Evolutionary conservation across 2,113 vertebrate species (phyloP).

Genomic region (Lampris megalopsis): DNA sequence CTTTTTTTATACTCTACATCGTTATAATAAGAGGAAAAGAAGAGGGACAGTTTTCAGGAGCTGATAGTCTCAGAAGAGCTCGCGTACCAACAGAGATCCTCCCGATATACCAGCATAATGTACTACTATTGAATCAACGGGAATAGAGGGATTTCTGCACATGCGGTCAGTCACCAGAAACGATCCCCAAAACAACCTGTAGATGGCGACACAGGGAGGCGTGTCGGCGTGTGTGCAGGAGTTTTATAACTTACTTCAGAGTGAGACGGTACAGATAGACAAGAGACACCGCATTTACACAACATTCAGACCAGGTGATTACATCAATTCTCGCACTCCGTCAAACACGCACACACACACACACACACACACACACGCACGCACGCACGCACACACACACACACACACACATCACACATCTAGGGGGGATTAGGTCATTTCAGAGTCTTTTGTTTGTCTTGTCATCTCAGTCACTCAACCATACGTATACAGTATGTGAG

Average conservation of each 20-base stretch:
- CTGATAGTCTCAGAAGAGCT: background rate
- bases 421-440: background rate
- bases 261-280: background rate
- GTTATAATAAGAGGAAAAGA: too few species aligned
- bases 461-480: slow-evolving; percentile 2
- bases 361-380: background rate
- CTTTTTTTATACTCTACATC: too few species aligned
- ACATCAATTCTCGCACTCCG: slow-evolving; percentile 11
- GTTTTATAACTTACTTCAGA: too few species aligned
- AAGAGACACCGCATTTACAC: background rate
- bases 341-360: background rate
- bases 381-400: background rate
- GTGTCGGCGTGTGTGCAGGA: too few species aligned
- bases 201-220: too few species aligned
- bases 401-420: background rate
- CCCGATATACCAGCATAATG: too few species aligned
- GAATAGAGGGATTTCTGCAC: too few species aligned
- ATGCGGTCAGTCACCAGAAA: too few species aligned
- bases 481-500: background rate
- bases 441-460: background rate
- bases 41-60: background rate
- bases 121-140: too few species aligned
- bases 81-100: too few species aligned
- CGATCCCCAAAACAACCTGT: too few species aligned
- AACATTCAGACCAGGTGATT: slow-evolving; percentile 31